Percentiles rank a stretch among this genome's conserved stretches.
Evolutionary conservation across 2,113 vertebrate genomes (phyloP).

Genomic region (Macrotus californicus): DNA sequence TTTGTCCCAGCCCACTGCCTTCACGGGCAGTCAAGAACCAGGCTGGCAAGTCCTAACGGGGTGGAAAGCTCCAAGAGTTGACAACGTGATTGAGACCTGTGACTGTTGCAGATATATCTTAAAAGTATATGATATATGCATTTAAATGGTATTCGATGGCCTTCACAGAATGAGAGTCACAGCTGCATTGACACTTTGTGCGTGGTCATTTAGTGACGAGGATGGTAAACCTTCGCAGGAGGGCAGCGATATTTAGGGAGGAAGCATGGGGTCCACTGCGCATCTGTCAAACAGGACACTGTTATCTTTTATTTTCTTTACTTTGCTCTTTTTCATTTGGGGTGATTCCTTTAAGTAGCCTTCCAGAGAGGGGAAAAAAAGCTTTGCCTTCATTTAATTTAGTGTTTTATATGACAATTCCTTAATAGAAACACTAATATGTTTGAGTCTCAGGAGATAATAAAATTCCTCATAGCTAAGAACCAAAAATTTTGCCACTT

Average conservation of each 20-base stretch:
- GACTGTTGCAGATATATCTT: background rate
- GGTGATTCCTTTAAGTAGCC: background rate
- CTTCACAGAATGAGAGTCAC: background rate
- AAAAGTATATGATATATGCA: background rate
- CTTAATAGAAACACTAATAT: background rate
- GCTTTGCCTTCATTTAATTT: background rate
- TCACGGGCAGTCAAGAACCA: background rate
- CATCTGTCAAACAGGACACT: background rate
- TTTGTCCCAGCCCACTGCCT: background rate
- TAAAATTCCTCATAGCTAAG: background rate
- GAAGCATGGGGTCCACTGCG: too few relatives aligned
- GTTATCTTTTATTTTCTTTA: background rate
- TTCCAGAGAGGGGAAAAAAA: background rate
- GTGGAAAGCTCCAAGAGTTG: background rate
- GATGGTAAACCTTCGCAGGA: background rate
- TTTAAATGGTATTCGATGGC: background rate
- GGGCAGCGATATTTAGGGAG: background rate
- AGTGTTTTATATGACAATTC: slow-evolving; percentile 9
- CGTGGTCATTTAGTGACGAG: background rate
- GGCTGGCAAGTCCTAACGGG: background rate
- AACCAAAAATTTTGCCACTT: background rate
- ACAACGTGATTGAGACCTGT: background rate
- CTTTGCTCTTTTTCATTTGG: background rate
- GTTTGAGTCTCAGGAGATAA: background rate
- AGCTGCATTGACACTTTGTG: background rate